Percentiles rank a stretch among this genome's conserved stretches.
Evolutionary conservation across 1,140 invertebrate species (phyloP).

Genomic region (Oreohelix idahoensis): DNA sequence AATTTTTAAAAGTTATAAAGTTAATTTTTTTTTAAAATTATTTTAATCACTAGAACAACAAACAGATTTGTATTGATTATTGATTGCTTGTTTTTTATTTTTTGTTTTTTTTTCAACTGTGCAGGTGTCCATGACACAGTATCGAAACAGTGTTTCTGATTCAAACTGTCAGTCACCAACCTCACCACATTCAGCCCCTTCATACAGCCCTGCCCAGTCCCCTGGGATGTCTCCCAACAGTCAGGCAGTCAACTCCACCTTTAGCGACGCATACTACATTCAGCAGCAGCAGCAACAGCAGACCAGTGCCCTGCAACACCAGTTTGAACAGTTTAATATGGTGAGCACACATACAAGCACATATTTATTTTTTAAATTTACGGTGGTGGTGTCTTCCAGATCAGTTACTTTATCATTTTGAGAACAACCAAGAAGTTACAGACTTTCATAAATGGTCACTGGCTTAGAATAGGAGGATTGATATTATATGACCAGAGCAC

Average conservation of each 20-base stretch:
- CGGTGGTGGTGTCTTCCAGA: not conserved
- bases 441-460: too few species aligned
- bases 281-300: conserved; percentile 78
- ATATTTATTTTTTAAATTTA: not conserved
- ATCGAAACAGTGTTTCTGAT: conserved; percentile 74
- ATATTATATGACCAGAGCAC: too few species aligned
- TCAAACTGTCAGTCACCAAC: conserved; percentile 74
- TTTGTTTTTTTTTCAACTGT: too few species aligned
- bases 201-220: conserved; percentile 75
- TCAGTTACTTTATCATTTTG: too few species aligned
- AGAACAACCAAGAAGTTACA: too few species aligned
- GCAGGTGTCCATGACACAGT: conserved; percentile 71
- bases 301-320: conserved; percentile 84
- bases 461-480: too few species aligned
- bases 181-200: conserved; percentile 75
- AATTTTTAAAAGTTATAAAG: too few species aligned
- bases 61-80: too few species aligned
- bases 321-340: conserved; percentile 95
- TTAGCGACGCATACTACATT: conserved; percentile 67
- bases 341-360: conserved; percentile 75
- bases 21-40: too few species aligned
- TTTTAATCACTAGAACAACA: too few species aligned
- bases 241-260: conserved; percentile 71
- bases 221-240: conserved; percentile 74
- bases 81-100: too few species aligned